A percentile compares a stretch with the other conserved stretches of the same genome.
phyloP scores from a whole-genome alignment of 2,113 vertebrate species.

The Alethe diademata region DNA sequence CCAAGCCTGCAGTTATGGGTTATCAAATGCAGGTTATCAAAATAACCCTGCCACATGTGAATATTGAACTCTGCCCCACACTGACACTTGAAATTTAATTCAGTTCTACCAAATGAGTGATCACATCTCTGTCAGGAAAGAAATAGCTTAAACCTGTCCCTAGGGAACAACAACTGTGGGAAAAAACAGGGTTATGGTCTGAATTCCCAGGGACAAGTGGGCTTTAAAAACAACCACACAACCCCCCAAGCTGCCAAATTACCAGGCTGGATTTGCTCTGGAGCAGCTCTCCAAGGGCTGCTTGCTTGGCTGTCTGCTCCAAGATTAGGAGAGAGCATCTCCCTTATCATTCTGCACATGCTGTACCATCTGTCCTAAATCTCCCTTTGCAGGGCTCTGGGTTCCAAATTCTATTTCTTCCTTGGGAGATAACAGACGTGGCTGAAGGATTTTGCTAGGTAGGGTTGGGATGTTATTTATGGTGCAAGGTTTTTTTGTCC shows the following conservation, averaged over 20 bases:
- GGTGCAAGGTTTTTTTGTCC: neutral
- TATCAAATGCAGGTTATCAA: neutral
- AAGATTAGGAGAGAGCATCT: constrained; percentile 59
- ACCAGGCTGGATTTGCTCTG: constrained; percentile 36
- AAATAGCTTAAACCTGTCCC: neutral
- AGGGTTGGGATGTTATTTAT: neutral
- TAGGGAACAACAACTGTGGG: neutral
- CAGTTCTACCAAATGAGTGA: neutral
- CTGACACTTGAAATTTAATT: neutral
- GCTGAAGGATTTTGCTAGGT: neutral
- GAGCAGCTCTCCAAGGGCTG: neutral
- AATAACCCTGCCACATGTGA: neutral
- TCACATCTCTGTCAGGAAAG: neutral
- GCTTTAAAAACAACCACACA: neutral
- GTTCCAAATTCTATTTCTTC: constrained; percentile 58
- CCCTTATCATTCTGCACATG: constrained; percentile 67
- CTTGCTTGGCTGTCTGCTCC: constrained; percentile 7
- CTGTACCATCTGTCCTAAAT: constrained; percentile 69
- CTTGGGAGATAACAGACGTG: constrained; percentile 43
- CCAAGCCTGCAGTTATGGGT: neutral
- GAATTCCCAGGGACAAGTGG: neutral
- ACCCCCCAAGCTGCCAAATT: neutral
- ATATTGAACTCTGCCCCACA: neutral
- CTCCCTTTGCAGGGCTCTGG: constrained; percentile 57
- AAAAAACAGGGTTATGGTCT: neutral